These are phyloP conservation scores for Temnothorax curvispinosus DNA, from an alignment of 1,140 invertebrate species.

Conservation along the genomic window DNA sequence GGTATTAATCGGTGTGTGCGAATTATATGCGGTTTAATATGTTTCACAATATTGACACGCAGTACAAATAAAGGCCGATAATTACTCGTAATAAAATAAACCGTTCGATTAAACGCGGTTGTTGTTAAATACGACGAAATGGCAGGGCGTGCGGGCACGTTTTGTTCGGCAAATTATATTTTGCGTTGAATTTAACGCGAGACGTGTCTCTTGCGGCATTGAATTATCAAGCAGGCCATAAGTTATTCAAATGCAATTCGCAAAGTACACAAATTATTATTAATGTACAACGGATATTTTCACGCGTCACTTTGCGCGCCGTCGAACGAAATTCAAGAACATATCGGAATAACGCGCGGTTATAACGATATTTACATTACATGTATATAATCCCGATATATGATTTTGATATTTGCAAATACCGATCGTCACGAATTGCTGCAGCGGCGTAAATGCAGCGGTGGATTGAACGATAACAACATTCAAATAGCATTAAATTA, in stretches of 20 bases:
- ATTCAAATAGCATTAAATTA: slow-evolving; percentile 25
- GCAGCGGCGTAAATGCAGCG: slow-evolving; percentile 2
- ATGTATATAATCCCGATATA: slow-evolving; percentile 26
- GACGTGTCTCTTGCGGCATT: slow-evolving; percentile 59
- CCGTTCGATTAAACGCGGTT: slow-evolving; percentile 56
- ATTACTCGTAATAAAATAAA: slow-evolving; percentile 63
- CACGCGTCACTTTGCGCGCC: slow-evolving; percentile 60
- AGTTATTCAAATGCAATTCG: slow-evolving; percentile 62
- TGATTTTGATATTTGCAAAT: slow-evolving; percentile 48
- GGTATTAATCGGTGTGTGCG: slow-evolving; percentile 8
- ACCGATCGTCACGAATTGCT: slow-evolving; percentile 22
- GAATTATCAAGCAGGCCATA: slow-evolving; percentile 59
- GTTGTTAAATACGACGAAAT: slow-evolving; percentile 56
- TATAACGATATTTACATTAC: slow-evolving; percentile 53
- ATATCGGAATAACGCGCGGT: slow-evolving; percentile 52
- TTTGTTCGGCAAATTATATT: slow-evolving; percentile 62
- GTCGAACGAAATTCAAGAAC: slow-evolving; percentile 55
- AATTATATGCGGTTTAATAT: slow-evolving; percentile 36
- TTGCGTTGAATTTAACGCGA: slow-evolving; percentile 62
- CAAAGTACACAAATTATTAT: slow-evolving; percentile 63
- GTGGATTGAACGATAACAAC: slow-evolving; percentile 29
- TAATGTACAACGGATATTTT: slow-evolving; percentile 59
- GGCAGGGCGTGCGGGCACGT: slow-evolving; percentile 14
- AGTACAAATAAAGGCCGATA: slow-evolving; percentile 46
- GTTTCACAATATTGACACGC: slow-evolving; percentile 35